Base-by-base conservation (phyloP, 2,113 vertebrate genomes). In the Leucopsar rothschildi region DNA sequence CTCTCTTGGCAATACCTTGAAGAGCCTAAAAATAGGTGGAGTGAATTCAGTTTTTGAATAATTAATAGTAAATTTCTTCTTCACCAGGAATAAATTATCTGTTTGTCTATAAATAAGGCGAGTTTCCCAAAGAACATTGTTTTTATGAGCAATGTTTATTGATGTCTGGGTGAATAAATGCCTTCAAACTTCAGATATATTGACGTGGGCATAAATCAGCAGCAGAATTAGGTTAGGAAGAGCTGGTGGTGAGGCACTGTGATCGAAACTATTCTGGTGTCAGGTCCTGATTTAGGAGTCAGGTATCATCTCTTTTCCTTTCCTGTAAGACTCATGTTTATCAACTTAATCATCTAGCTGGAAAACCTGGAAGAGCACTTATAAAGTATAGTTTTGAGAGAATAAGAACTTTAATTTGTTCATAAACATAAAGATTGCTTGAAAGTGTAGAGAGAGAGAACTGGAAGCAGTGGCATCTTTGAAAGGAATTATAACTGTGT, bases 261-360 rank as follows among this genome's bases (percentile, higher is more conserved):
- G 49, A 72, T 12, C 0, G 0, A 83, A 75, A 45, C 0, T 0
- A 8, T 49, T 69, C 47, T 1, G 0, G 9, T 59, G 9, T 40
- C 11, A 63, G 47, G 33, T 59, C 60, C 52, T 69, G 59, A 37
- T 56, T 81, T 53, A 33, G 66, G 39, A 77, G 31, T 55, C 49
- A 53, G 40, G 7, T 40, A 37, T 56, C 56, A 72, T 72, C 42
- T 60, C 49, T 55, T 61, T 61, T 53, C 17, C 50, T 52, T 52
- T 52, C 50, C 28, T 53, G 28, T 53, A 53, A 29, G 77, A 83
- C 22, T 76, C 21, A 6, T 68, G 28, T n/a, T 53, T 88, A 29
- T 76, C 20, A 80, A 60, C 2, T 45, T 64, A 83, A 63, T 82
- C 1, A 1, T 47, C 10, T 20, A 8, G 44, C 47, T 89, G 39